phyloP scores from a whole-genome alignment of 2,113 vertebrate species.

The Chaenocephalus aceratus region DNA sequence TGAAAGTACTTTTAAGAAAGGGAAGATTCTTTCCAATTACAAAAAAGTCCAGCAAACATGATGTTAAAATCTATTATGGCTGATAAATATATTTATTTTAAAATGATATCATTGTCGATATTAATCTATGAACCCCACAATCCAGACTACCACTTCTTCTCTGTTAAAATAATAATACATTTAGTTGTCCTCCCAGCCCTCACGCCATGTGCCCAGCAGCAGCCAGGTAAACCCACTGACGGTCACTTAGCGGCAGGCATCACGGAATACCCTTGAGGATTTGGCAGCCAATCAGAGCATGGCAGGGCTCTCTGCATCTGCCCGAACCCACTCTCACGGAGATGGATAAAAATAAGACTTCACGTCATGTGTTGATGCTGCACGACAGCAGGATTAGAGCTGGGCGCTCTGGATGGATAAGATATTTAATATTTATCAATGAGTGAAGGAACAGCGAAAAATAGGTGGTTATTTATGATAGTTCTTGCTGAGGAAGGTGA shows the following conservation, averaged over 20 bases:
- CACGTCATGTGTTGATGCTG: conserved; percentile 47
- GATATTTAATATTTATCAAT: conserved; percentile 74
- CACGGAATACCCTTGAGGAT: conserved; percentile 55
- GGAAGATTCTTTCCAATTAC: background rate
- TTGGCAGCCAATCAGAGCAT: conserved; percentile 69
- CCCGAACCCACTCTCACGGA: conserved; percentile 40
- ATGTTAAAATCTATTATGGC: background rate
- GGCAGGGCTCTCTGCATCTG: conserved; percentile 45
- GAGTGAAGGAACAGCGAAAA: conserved; percentile 31
- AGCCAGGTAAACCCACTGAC: conserved; percentile 52
- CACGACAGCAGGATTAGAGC: conserved; percentile 46
- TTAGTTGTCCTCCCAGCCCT: conserved; percentile 36
- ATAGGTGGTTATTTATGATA: conserved; percentile 51
- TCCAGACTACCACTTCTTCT: background rate
- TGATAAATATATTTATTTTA: no score
- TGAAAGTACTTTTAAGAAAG: background rate
- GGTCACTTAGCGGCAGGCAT: conserved; percentile 43
- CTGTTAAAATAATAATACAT: conserved; percentile 25
- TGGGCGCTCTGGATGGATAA: conserved; percentile 19
- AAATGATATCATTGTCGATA: no score
- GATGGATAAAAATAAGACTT: conserved; percentile 73
- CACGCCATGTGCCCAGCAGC: conserved; percentile 31
- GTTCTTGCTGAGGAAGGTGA: conserved; percentile 20
- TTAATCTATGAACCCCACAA: background rate
- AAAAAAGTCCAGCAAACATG: background rate